Evolutionary conservation across 2,888 invertebrate genomes (phyloP).

Genomic region (Trachelus iudaicus): DNA sequence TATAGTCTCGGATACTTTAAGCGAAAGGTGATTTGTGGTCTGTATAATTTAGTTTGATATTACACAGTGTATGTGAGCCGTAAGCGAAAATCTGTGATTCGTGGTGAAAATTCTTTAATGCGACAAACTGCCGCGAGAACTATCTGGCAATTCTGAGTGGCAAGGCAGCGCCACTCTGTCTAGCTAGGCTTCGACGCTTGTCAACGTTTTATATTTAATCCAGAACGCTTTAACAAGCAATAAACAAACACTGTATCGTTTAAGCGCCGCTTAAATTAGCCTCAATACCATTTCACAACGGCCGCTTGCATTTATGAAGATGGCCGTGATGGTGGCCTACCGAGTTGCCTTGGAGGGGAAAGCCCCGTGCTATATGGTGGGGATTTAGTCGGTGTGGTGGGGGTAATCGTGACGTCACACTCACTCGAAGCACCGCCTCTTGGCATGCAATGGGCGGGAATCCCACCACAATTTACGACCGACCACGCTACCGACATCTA

Average conservation of each 20-base stretch:
- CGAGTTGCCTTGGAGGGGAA: constrained; percentile 40
- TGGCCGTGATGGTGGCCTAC: constrained; percentile 51
- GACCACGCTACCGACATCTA: constrained; percentile 67
- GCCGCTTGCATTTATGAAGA: constrained; percentile 61
- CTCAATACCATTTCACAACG: constrained; percentile 61
- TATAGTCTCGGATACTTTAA: not conserved
- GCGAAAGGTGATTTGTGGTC: not conserved
- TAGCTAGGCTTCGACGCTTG: constrained; percentile 57
- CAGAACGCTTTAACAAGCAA: constrained; percentile 63
- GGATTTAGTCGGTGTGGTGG: constrained; percentile 28
- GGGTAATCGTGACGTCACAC: constrained; percentile 63
- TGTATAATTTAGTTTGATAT: not conserved
- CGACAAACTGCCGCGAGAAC: not conserved
- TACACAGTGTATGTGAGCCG: not conserved
- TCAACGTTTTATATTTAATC: constrained; percentile 66
- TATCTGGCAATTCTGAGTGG: not conserved
- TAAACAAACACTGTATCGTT: constrained; percentile 65
- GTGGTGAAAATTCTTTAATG: not conserved
- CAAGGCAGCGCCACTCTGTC: constrained; percentile 61
- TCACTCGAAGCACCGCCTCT: constrained; percentile 68
- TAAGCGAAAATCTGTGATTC: not conserved
- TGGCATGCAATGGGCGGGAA: constrained; percentile 71
- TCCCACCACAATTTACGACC: constrained; percentile 61
- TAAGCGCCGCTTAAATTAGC: constrained; percentile 64
- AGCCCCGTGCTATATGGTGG: constrained; percentile 17